Evolutionary conservation across 2,888 invertebrate species (phyloP).

Genomic region (Aporophyla nigra): DNA sequence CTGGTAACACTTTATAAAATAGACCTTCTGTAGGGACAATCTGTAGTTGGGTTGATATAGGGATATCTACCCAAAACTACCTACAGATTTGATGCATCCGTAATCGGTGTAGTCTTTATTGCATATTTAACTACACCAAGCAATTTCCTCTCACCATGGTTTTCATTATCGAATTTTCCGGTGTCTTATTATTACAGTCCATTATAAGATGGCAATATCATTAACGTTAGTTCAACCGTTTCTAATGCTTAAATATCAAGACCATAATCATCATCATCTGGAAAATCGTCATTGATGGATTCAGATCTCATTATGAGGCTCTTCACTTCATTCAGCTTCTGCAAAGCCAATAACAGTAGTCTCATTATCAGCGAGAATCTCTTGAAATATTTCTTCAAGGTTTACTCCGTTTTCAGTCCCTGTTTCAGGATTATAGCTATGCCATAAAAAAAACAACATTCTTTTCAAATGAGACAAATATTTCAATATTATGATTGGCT

Average conservation of each 20-base stretch:
- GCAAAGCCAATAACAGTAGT: not conserved
- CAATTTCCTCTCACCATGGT: constrained; percentile 1
- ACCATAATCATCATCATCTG: constrained; percentile 2
- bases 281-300: constrained; percentile 13
- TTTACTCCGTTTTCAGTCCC: not conserved
- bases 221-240: constrained; percentile 25
- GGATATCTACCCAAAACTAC: too few relatives aligned
- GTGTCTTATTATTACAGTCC: constrained; percentile 16
- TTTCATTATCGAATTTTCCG: constrained; percentile 20
- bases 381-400: not conserved
- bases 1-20: not conserved
- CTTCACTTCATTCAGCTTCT: not conserved
- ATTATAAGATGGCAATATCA: constrained; percentile 22
- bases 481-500: constrained; percentile 20
- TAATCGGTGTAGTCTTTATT: constrained; percentile 1
- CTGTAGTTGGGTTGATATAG: too few relatives aligned
- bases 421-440: not conserved
- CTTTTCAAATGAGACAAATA: constrained; percentile 7
- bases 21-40: not conserved
- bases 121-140: constrained; percentile 19
- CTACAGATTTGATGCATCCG: not conserved
- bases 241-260: constrained; percentile 20
- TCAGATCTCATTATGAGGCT: constrained; percentile 1
- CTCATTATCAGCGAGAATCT: not conserved
- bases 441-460: not conserved